phyloP scores from a whole-genome alignment of 2,888 invertebrate genomes.

The Hyposoter didymator region DNA sequence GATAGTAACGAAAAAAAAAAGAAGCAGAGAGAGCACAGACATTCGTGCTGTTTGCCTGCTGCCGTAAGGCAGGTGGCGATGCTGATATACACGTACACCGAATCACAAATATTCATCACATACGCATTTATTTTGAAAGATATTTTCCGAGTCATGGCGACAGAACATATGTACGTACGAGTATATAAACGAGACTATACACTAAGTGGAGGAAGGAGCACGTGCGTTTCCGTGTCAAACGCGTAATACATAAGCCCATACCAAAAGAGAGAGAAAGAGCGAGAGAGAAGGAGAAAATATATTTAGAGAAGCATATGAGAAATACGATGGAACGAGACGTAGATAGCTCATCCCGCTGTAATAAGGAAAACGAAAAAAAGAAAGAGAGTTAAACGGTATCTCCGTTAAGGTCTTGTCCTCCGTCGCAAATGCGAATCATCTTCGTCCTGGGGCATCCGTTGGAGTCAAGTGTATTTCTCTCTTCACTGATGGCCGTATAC shows the following conservation, averaged over 20 bases:
- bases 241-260: slow-evolving; percentile 62
- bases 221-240: slow-evolving; percentile 63
- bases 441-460: slow-evolving; percentile 42
- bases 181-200: slow-evolving; percentile 1
- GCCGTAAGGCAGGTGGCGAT: slow-evolving; percentile 61
- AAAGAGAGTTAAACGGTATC: slow-evolving; percentile 60
- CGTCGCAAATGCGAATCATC: slow-evolving; percentile 57
- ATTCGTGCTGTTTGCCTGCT: slow-evolving; percentile 62
- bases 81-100: slow-evolving; percentile 27
- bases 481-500: slow-evolving; percentile 34
- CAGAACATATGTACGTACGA: slow-evolving; percentile 20
- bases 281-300: slow-evolving; percentile 1
- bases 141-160: slow-evolving; percentile 59
- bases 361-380: slow-evolving; percentile 44
- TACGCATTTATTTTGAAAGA: slow-evolving; percentile 40
- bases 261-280: neutral
- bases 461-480: slow-evolving; percentile 64
- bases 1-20: neutral
- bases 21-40: slow-evolving; percentile 33
- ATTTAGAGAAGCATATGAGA: neutral
- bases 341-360: slow-evolving; percentile 42
- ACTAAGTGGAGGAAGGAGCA: slow-evolving; percentile 25
- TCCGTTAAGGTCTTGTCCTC: slow-evolving; percentile 61
- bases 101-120: slow-evolving; percentile 6
- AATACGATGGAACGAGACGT: slow-evolving; percentile 4